Percentiles rank a stretch among this genome's conserved stretches.
Conservation (phyloP, 2,888 invertebrate species). For the Sceliomorpha sp. region DNA sequence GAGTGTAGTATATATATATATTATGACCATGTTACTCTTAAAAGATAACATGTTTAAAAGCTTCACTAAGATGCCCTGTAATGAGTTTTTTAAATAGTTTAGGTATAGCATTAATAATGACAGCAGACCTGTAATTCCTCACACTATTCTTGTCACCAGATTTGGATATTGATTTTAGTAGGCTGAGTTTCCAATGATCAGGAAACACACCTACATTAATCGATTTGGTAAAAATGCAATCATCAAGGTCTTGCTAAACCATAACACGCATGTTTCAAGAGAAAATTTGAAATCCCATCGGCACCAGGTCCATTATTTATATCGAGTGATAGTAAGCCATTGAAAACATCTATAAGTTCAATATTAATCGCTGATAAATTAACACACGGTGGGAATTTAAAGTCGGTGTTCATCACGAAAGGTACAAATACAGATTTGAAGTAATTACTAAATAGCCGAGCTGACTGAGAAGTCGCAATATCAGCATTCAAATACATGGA, state of each 20-base stretch:
- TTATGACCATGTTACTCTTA: constrained; percentile 1
- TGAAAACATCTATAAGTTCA: not conserved
- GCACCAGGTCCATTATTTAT: not conserved
- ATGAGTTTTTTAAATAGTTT: not conserved
- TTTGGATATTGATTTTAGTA: not conserved
- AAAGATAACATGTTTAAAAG: not conserved
- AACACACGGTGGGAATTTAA: not conserved
- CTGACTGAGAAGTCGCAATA: too few species aligned
- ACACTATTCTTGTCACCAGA: constrained; percentile 1
- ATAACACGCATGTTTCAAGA: not conserved
- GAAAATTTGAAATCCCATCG: not conserved
- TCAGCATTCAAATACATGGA: too few species aligned
- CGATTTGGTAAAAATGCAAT: not conserved
- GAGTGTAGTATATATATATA: too few species aligned
- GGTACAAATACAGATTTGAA: too few species aligned
- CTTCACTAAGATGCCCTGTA: not conserved
- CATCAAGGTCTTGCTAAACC: not conserved
- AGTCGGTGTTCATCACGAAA: too few species aligned
- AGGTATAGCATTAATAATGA: not conserved
- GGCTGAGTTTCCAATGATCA: not conserved
- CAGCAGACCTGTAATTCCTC: constrained; percentile 1
- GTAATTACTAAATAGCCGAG: too few species aligned
- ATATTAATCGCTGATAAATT: constrained; percentile 2
- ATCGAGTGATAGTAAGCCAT: not conserved
- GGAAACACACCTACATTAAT: not conserved